These are phyloP conservation scores for Penaeus japonicus DNA, from an alignment of 1,140 invertebrate species.

Conservation along the genomic window DNA sequence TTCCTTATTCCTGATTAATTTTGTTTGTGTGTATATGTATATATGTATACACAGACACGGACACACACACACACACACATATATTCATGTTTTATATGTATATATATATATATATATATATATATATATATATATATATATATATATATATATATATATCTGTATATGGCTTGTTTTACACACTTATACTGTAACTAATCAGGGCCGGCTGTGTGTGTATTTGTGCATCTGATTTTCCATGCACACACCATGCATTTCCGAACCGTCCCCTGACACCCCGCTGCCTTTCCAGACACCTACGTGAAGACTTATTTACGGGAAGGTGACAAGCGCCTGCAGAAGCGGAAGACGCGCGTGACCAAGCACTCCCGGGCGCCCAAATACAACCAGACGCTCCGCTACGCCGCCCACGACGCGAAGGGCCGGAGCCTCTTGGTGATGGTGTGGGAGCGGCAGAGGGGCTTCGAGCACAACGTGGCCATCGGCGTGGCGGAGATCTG, in stretches of 20 bases:
- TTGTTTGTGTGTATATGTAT: too few species aligned
- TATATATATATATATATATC: too few species aligned
- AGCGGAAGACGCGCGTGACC: slow-evolving; percentile 86
- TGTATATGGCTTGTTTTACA: too few species aligned
- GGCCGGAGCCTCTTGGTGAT: slow-evolving; percentile 85
- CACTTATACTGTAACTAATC: too few species aligned
- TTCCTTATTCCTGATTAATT: too few species aligned
- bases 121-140: too few species aligned
- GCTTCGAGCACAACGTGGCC: slow-evolving; percentile 83
- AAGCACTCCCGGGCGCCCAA: slow-evolving; percentile 81
- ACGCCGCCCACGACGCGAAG: slow-evolving; percentile 83
- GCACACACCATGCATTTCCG: neutral
- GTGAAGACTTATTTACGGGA: slow-evolving; percentile 92
- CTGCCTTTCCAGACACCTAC: slow-evolving; percentile 80
- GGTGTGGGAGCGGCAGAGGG: slow-evolving; percentile 86
- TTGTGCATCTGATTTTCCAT: neutral
- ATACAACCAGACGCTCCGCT: slow-evolving; percentile 88
- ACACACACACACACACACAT: too few species aligned
- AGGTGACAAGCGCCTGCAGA: slow-evolving; percentile 85
- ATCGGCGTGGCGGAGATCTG: slow-evolving; percentile 85
- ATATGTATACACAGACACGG: too few species aligned
- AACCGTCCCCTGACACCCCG: neutral
- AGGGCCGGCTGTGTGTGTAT: too few species aligned
- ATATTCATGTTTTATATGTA: too few species aligned
- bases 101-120: too few species aligned